phyloP scores from a whole-genome alignment of 2,797 vertebrate species.

The Scolopax bukidnonensis region DNA sequence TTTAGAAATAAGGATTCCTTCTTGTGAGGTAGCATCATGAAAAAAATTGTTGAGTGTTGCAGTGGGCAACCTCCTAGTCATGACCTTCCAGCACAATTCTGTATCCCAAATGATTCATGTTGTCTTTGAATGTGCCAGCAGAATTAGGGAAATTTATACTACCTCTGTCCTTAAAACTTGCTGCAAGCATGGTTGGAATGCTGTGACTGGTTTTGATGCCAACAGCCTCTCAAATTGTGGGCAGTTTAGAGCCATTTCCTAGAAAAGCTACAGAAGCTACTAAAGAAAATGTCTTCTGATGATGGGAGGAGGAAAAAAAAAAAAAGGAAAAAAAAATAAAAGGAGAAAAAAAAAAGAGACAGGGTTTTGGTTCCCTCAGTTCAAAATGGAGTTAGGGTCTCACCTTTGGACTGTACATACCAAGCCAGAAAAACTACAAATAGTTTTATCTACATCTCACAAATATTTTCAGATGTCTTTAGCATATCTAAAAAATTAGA shows the following conservation, averaged over 20 bases:
- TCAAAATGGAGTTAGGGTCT: neutral
- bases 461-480: neutral
- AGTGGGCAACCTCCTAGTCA: neutral
- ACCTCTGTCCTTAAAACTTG: neutral
- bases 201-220: neutral
- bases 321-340: rapidly evolving
- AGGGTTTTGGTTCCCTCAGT: neutral
- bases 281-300: neutral
- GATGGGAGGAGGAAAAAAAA: neutral
- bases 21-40: neutral
- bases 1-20: neutral
- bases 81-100: neutral
- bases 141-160: neutral
- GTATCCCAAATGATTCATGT: neutral
- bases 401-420: neutral
- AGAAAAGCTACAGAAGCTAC: neutral
- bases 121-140: neutral
- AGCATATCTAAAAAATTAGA: neutral
- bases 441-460: neutral
- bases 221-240: neutral
- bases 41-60: neutral
- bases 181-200: neutral
- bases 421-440: neutral
- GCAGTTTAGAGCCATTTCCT: neutral
- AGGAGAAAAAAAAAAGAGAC: no score